These are phyloP conservation scores for Mus spicilegus DNA, from an alignment of 2,113 vertebrate genomes.

Conservation along the genomic window DNA sequence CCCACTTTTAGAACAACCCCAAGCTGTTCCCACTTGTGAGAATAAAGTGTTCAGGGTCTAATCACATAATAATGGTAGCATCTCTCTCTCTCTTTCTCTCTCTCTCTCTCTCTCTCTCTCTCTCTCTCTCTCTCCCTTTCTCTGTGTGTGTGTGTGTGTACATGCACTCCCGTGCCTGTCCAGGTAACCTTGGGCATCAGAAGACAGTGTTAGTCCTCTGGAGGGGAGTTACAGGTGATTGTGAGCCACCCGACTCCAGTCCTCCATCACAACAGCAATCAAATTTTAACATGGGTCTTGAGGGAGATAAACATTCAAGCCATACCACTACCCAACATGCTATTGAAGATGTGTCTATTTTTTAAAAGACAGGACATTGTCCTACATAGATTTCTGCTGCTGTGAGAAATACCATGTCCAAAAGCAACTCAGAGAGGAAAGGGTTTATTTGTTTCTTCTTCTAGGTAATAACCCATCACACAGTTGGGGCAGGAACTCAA, in stretches of 20 bases:
- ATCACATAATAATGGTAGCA: neutral
- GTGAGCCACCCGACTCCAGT: neutral
- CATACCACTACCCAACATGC: neutral
- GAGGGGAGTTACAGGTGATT: neutral
- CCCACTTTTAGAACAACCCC: neutral
- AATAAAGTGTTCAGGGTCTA: too few species aligned
- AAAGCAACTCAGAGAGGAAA: neutral
- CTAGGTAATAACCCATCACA: neutral
- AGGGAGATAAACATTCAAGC: neutral
- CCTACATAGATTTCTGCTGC: neutral
- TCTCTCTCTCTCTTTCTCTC: too few species aligned
- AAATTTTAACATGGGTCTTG: neutral
- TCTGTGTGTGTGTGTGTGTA: neutral
- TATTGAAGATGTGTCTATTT: neutral
- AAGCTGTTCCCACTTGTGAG: neutral
- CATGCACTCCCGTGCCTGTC: rapidly evolving
- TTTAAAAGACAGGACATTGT: neutral
- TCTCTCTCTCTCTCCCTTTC: too few species aligned
- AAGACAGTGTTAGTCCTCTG: neutral
- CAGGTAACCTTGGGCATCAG: neutral
- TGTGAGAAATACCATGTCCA: neutral
- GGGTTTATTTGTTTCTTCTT: neutral
- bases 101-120: too few species aligned
- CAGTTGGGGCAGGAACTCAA: neutral
- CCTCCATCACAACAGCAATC: neutral